Evolutionary conservation across 2,113 vertebrate species (phyloP), one percentile per base, ranked within the genome.

Genomic region (Hemiprocne comata): DNA sequence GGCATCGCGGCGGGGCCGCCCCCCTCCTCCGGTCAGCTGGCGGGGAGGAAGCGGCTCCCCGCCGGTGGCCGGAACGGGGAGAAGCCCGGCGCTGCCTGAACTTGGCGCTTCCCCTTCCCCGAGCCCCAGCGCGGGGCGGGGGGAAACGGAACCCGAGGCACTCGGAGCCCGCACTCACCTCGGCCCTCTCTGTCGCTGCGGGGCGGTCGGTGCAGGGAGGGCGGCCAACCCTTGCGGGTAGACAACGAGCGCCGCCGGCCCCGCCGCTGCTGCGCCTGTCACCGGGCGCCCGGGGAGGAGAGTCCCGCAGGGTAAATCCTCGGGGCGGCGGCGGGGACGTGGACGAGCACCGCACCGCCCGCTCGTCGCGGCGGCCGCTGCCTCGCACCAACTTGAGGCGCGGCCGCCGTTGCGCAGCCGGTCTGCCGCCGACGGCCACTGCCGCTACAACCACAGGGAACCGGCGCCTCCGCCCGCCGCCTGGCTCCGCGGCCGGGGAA

Each of bases 101-200:
- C 86, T 72, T 19, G 10, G 69, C 42, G 82, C 42, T 87, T 89
- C 81, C 94, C 89, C 55, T 79, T 53, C 85, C 62, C 67, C 48
- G 62, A 79, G 50, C 55, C 66, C 53, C 78, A 58, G 71, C 38
- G 13, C 8, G 9, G 5, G 14, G 7, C 7, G 20, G 57, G 29
- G 62, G 48, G 66, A 61, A 94, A 71, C 90, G 75, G 80, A 90
- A 92, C 89, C 79, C 29, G 86, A 87, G 46, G 82, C 88, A 50
- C 92, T 26, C 53, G 26, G 29, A 80, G 89, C 76, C 65, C 71
- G 10, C 80, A 90, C 95, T 94, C 75, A 89, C 90, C 95, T 94
- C 93, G 74, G 81, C 92, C 76, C 89, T 80, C 46, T 65, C 46
- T 29, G 78, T 46, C 29, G 69, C 78, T 71, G 87, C 61, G 28